Percentiles rank a stretch among this genome's conserved stretches.
phyloP scores from a whole-genome alignment of 2,797 vertebrate genomes.

The Spinus olivaceus region DNA sequence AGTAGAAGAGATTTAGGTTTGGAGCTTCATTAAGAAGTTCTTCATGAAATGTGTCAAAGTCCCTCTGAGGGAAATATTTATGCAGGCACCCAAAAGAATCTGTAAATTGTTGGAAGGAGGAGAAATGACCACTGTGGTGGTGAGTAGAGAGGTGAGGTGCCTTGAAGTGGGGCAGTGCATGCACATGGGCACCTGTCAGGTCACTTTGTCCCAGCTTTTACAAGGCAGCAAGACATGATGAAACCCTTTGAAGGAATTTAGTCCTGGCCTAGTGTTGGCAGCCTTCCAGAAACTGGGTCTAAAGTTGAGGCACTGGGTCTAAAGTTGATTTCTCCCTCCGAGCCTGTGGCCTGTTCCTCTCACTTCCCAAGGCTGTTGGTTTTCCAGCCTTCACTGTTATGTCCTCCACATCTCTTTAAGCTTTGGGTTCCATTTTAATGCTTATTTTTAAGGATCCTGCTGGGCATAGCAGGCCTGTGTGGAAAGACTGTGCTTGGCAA shows the following conservation, averaged over 20 bases:
- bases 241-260: not conserved
- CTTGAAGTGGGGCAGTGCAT: fast-evolving
- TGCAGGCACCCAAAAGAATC: not conserved
- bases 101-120: not conserved
- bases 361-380: not conserved
- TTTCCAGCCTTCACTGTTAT: not conserved
- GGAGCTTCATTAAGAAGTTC: not conserved
- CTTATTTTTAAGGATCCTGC: not conserved
- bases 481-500: not conserved
- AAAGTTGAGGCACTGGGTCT: not conserved
- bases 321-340: not conserved
- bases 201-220: not conserved
- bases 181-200: fast-evolving
- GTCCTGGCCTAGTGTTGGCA: not conserved
- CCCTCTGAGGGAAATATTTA: not conserved
- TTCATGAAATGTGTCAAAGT: not conserved
- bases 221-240: not conserved
- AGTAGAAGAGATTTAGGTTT: not conserved
- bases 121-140: not conserved
- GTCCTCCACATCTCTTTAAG: not conserved
- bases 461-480: not conserved
- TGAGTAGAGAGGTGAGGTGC: not conserved
- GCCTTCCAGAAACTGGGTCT: not conserved
- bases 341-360: fast-evolving
- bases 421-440: not conserved